A percentile compares a stretch with the other conserved stretches of the same genome.
phyloP scores from a whole-genome alignment of 2,113 vertebrate genomes.

The Junco hyemalis region DNA sequence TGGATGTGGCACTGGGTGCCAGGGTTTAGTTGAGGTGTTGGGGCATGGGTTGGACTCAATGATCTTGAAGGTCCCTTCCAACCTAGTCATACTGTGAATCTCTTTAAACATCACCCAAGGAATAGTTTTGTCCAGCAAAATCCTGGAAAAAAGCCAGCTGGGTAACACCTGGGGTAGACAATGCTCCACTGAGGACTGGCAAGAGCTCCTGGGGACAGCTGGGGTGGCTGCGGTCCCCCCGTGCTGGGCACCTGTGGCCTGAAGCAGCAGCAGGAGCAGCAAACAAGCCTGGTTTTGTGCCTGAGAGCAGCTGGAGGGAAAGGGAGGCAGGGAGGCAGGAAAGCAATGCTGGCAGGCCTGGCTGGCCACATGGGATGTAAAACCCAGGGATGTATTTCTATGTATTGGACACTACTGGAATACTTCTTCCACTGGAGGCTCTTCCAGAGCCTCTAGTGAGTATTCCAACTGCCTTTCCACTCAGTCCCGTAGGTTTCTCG shows the following conservation, averaged over 20 bases:
- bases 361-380: fast-evolving
- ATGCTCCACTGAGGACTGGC: fast-evolving
- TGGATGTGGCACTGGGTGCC: neutral
- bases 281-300: neutral
- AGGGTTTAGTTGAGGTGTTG: neutral
- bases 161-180: neutral
- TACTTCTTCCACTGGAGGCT: no score
- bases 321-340: neutral
- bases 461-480: neutral
- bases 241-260: neutral
- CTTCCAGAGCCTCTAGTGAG: no score
- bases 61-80: neutral
- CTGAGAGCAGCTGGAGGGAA: neutral
- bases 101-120: neutral
- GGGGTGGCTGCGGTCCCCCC: fast-evolving
- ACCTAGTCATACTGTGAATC: neutral
- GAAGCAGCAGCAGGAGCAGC: neutral
- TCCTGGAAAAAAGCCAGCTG: neutral
- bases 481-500: neutral
- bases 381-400: neutral
- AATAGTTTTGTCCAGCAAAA: neutral
- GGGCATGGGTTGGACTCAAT: neutral
- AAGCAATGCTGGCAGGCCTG: neutral
- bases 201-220: neutral
- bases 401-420: fast-evolving